Evolutionary conservation across 2,888 invertebrate genomes (phyloP), one percentile per base, ranked within the genome.

Genomic region (Limenitis camilla): DNA sequence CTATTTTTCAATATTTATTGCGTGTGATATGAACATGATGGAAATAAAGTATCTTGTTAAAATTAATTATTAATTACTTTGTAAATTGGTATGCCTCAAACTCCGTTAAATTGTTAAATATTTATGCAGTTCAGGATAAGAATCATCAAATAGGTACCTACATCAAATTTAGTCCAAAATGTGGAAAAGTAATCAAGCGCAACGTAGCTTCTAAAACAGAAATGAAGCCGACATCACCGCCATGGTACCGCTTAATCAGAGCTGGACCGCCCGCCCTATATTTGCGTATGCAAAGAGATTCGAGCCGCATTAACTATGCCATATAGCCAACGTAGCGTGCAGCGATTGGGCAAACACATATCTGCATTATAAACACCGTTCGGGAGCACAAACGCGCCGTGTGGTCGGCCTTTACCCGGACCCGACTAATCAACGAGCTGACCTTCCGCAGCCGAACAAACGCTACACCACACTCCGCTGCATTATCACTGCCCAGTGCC

Each of bases 281-380:
- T 88, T 88, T 88, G 85, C 86, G 81, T 88, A 88, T 88, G 88
- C 87, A 88, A 88, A 88, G 88, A 87, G 86, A 81, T 80, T 76
- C 71, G 75, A 76, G 83, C 81, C 85, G 72, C 84, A 88, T 88
- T 87, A 87, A 83, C 86, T 83, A 88, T 87, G 87, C 86, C 85
- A 87, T 87, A 88, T 87, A 87, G 81, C 81, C 85, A 82, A 80
- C 84, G 81, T 81, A 85, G 81, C 87, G 79, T 86, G 84, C 83
- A 81, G 78, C 81, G 84, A 87, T 86, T 86, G 85, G 82, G 86
- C 87, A 86, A 86, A 87, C 87, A 88, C 85, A 87, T 88, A 88
- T 88, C 88, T 87, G 87, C 88, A 88, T 88, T 88, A 88, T 88
- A 88, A 88, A 88, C 88, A 88, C 82, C 79, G 76, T 75, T 79